Evolutionary conservation across 1,140 invertebrate species (phyloP).

Genomic region (Diachasma alloeum): DNA sequence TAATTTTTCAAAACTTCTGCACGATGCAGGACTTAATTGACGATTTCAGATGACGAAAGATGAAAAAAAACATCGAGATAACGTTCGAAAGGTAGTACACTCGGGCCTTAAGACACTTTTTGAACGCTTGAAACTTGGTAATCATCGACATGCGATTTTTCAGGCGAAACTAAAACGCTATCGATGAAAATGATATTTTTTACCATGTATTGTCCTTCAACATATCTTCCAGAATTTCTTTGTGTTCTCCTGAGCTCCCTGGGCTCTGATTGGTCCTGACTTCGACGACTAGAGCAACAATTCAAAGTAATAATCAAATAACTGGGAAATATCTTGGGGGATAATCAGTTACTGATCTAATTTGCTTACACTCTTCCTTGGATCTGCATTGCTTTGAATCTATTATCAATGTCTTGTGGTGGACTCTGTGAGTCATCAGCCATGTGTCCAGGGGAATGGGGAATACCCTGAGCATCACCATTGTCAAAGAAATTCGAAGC

Average conservation of each 20-base stretch:
- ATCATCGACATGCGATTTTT: too few species aligned
- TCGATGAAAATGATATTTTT: slow-evolving; percentile 25
- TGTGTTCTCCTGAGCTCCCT: slow-evolving; percentile 57
- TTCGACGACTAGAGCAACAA: slow-evolving; percentile 43
- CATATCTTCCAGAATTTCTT: slow-evolving; percentile 57
- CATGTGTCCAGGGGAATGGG: slow-evolving; percentile 44
- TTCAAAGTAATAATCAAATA: background rate
- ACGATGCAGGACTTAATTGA: too few species aligned
- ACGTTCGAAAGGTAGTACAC: too few species aligned
- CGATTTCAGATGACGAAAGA: too few species aligned
- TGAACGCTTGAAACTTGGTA: too few species aligned
- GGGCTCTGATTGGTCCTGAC: slow-evolving; percentile 49
- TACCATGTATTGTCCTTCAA: slow-evolving; percentile 62
- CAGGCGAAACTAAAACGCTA: too few species aligned
- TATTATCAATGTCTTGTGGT: slow-evolving; percentile 57
- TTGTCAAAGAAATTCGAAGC: slow-evolving; percentile 48
- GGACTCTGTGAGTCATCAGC: slow-evolving; percentile 55
- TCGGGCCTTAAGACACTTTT: too few species aligned
- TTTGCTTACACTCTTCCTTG: slow-evolving; percentile 53
- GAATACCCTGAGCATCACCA: slow-evolving; percentile 42
- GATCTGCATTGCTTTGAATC: slow-evolving; percentile 57
- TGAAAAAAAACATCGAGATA: too few species aligned
- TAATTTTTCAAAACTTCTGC: too few species aligned
- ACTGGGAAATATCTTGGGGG: background rate
- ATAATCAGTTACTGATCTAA: background rate